These are phyloP conservation scores for Stigmatopora argus DNA, from an alignment of 2,113 vertebrate species.

Conservation along the genomic window DNA sequence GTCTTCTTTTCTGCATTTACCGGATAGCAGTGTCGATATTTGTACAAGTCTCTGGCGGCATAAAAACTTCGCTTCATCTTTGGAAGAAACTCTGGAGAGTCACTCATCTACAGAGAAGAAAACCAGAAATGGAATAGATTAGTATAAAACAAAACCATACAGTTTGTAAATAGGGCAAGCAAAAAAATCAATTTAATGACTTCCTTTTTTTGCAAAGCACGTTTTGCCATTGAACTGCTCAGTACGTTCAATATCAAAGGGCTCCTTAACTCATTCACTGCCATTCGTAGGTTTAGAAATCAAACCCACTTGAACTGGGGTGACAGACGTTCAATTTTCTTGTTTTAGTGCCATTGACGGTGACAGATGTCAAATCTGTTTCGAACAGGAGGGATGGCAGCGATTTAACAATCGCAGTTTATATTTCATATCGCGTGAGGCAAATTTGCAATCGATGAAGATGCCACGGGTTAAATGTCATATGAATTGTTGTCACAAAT, in stretches of 20 bases:
- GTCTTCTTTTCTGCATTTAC: slow-evolving; percentile 62
- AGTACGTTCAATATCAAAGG: too few species aligned
- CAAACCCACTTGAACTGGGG: too few species aligned
- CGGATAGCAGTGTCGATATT: slow-evolving; percentile 96
- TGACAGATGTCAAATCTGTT: too few species aligned
- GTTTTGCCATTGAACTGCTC: too few species aligned
- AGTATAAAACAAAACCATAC: not conserved
- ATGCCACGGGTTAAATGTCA: not conserved
- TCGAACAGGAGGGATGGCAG: too few species aligned
- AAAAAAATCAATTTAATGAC: not conserved
- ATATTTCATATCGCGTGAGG: not conserved
- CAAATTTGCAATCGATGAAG: not conserved
- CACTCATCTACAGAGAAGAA: slow-evolving; percentile 66
- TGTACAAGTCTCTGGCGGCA: slow-evolving; percentile 93
- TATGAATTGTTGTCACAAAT: not conserved
- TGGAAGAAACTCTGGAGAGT: slow-evolving; percentile 72
- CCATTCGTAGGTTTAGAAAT: too few species aligned
- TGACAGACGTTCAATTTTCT: too few species aligned
- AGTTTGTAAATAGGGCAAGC: not conserved
- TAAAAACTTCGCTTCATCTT: slow-evolving; percentile 98
- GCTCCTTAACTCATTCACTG: too few species aligned
- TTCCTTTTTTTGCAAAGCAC: too few species aligned
- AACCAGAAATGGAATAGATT: slow-evolving; percentile 1
- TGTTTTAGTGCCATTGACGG: too few species aligned
- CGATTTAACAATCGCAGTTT: not conserved